Evolutionary conservation across 2,113 vertebrate species (phyloP).

Genomic region (Peromyscus polionotus): DNA sequence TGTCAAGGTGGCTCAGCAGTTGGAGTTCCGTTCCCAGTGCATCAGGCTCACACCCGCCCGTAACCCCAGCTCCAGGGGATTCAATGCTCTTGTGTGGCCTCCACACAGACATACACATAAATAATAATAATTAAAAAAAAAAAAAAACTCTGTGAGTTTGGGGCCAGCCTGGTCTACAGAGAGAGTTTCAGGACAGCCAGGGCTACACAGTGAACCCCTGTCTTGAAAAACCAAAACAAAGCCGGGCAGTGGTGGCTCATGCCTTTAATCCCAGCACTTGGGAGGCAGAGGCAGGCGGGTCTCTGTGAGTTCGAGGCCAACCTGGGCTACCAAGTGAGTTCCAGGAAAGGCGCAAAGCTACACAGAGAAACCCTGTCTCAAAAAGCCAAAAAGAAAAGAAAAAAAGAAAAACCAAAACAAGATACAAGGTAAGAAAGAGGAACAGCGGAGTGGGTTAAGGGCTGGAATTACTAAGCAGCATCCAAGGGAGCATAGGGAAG

Average conservation of each 20-base stretch:
- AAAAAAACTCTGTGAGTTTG: background rate
- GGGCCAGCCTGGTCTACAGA: background rate
- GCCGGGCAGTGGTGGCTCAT: too few relatives aligned
- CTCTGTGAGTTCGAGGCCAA: background rate
- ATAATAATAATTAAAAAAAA: background rate
- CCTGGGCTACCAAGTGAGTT: background rate
- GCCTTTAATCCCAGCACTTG: too few relatives aligned
- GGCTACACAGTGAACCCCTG: background rate
- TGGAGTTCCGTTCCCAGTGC: background rate
- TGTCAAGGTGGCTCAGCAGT: background rate
- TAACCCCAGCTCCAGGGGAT: background rate
- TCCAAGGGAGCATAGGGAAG: background rate
- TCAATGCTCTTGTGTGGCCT: background rate
- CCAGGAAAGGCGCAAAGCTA: too few relatives aligned
- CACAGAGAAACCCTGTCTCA: too few relatives aligned
- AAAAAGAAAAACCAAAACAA: too few relatives aligned
- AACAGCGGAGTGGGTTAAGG: background rate
- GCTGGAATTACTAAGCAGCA: background rate
- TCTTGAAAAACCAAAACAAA: background rate
- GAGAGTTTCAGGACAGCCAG: background rate
- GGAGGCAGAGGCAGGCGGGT: too few relatives aligned
- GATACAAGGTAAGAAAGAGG: background rate
- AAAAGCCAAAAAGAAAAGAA: too few relatives aligned
- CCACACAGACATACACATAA: background rate
- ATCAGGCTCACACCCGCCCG: background rate